Conservation (phyloP, 2,888 invertebrate genomes). For the Leucania comma region DNA sequence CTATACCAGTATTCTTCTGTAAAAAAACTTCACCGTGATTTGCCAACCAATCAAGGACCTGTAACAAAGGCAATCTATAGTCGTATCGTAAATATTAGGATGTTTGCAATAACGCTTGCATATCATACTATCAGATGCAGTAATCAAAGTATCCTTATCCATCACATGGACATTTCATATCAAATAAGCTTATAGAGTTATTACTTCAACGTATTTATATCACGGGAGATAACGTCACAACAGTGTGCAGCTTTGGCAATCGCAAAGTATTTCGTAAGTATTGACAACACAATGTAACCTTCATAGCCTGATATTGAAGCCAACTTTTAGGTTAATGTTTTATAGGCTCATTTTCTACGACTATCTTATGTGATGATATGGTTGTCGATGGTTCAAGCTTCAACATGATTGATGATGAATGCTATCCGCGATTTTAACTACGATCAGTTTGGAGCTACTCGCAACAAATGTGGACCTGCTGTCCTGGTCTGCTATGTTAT, state of each 20-base stretch:
- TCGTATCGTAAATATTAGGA: neutral
- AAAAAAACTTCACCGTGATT: conserved; percentile 99
- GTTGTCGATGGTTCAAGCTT: neutral
- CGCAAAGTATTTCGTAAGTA: neutral
- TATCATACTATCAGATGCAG: conserved; percentile 9
- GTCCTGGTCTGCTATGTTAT: too few species aligned
- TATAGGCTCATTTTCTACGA: neutral
- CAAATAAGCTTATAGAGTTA: conserved; percentile 8
- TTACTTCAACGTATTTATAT: neutral
- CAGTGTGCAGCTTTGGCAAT: neutral
- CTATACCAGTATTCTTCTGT: conserved; percentile 98
- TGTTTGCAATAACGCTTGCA: conserved; percentile 12
- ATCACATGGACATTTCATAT: conserved; percentile 21
- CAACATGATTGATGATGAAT: neutral
- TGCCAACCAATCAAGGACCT: conserved; percentile 99
- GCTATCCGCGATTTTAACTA: neutral
- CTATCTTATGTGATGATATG: neutral
- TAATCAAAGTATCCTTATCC: conserved; percentile 7
- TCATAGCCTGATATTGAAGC: neutral
- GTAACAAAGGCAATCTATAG: conserved; percentile 59
- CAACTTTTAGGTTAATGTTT: neutral
- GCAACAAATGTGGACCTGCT: too few species aligned
- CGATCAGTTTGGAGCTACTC: neutral
- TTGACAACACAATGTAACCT: neutral
- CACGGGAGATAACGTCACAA: conserved; percentile 5